Percentiles rank a stretch among this genome's conserved stretches.
phyloP scores from a whole-genome alignment of 2,797 vertebrate genomes.

The Capromys pilorides region DNA sequence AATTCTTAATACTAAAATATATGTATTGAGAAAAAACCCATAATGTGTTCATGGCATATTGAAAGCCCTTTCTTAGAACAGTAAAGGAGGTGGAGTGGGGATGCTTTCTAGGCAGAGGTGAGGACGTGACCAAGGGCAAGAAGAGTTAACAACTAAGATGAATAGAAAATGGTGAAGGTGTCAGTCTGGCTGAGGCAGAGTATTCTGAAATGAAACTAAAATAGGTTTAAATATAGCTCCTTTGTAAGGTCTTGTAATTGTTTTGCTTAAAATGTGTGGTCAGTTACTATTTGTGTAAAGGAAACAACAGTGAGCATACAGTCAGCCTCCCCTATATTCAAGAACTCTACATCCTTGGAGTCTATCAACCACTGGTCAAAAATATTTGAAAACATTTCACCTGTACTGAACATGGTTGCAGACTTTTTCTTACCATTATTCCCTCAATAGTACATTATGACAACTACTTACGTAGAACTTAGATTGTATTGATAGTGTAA shows the following conservation, averaged over 20 bases:
- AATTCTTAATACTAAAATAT: neutral
- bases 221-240: neutral
- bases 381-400: neutral
- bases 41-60: neutral
- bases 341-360: neutral
- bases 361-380: neutral
- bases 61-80: neutral
- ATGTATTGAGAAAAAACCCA: neutral
- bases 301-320: neutral
- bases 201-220: neutral
- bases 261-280: neutral
- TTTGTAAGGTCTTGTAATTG: neutral
- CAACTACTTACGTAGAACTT: neutral
- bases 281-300: neutral
- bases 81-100: neutral
- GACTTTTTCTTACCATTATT: neutral
- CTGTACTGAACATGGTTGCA: neutral
- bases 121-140: neutral
- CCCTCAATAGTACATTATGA: neutral
- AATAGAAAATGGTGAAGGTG: neutral
- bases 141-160: neutral
- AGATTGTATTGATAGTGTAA: neutral
- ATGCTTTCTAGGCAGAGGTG: neutral
- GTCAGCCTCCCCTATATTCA: neutral
- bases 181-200: neutral